phyloP scores from a whole-genome alignment of 2,113 vertebrate genomes.

The Dipodomys merriami region DNA sequence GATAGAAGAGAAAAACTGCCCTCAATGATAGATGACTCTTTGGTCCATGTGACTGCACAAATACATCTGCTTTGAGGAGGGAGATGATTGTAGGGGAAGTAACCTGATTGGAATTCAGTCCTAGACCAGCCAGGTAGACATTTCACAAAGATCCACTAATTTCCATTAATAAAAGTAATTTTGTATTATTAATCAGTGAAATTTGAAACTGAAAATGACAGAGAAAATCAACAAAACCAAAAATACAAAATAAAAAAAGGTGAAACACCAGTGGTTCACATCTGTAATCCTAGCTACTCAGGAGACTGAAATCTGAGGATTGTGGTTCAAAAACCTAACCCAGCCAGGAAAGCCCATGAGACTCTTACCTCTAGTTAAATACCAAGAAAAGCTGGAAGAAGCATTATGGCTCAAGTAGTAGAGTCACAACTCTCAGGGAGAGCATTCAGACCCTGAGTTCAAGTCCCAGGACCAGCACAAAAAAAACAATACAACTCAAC shows the following conservation, averaged over 20 bases:
- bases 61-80: not conserved
- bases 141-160: not conserved
- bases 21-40: not conserved
- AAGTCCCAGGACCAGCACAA: too few species aligned
- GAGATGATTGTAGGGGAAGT: not conserved
- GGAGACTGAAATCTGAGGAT: too few species aligned
- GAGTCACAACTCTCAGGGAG: too few species aligned
- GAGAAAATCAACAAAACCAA: constrained; percentile 5
- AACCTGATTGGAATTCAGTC: not conserved
- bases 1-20: not conserved
- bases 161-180: constrained; percentile 28
- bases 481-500: too few species aligned
- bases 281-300: too few species aligned
- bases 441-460: too few species aligned
- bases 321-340: too few species aligned
- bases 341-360: too few species aligned
- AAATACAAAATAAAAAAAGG: not conserved
- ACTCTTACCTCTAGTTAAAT: too few species aligned
- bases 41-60: not conserved
- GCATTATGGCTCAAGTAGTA: too few species aligned
- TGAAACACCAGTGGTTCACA: too few species aligned
- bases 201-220: not conserved
- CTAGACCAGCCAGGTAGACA: not conserved
- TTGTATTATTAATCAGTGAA: not conserved
- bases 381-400: too few species aligned